phyloP scores from a whole-genome alignment of 2,888 invertebrate species.

The Dermolepida albohirtum region DNA sequence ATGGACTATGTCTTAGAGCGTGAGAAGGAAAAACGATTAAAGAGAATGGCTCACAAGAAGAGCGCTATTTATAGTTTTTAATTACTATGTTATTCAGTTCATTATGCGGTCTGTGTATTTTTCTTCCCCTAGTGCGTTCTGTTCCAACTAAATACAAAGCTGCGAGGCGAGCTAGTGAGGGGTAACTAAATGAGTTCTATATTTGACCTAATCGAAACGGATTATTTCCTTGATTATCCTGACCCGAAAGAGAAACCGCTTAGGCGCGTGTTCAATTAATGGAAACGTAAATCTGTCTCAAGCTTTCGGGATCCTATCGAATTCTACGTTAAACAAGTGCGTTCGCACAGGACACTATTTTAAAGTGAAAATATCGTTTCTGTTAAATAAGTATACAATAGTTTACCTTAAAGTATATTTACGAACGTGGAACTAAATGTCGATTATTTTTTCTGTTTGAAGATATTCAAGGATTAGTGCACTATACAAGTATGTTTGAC shows the following conservation, averaged over 20 bases:
- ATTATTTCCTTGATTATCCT: conserved; percentile 14
- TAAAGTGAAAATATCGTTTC: conserved; percentile 8
- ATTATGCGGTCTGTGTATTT: conserved; percentile 21
- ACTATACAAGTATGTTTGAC: too few relatives aligned
- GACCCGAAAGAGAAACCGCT: neutral
- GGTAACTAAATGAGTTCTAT: conserved; percentile 11
- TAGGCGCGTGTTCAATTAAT: conserved; percentile 1
- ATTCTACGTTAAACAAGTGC: conserved; percentile 1
- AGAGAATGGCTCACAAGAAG: neutral
- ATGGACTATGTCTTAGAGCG: conserved; percentile 9
- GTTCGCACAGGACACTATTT: conserved; percentile 1
- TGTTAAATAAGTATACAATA: too few relatives aligned
- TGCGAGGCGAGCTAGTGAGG: neutral
- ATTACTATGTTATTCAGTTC: conserved; percentile 31
- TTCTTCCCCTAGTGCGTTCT: neutral
- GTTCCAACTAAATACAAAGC: conserved; percentile 4
- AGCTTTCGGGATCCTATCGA: neutral
- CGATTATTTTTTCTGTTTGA: too few relatives aligned
- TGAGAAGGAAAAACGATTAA: conserved; percentile 4
- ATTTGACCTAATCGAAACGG: conserved; percentile 20
- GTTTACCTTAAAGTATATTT: too few relatives aligned
- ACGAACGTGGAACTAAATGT: too few relatives aligned
- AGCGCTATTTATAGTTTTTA: conserved; percentile 28
- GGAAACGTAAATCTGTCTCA: neutral
- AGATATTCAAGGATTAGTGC: too few relatives aligned